phyloP scores from a whole-genome alignment of 1,140 invertebrate genomes.

The Listronotus oregonensis region DNA sequence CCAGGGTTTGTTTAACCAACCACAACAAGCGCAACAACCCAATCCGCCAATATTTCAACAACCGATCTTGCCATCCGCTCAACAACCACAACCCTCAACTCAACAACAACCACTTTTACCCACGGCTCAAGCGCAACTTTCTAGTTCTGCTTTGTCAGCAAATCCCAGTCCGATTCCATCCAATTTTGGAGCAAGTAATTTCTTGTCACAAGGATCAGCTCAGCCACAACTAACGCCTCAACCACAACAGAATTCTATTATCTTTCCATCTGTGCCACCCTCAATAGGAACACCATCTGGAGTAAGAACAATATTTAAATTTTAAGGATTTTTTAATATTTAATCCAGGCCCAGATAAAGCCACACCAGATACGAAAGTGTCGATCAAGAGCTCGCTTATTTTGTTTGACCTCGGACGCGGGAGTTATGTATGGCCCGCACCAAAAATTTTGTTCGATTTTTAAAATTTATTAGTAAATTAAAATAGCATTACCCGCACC shows the following conservation, averaged over 20 bases:
- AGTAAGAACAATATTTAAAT: slow-evolving; percentile 4
- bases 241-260: slow-evolving; percentile 29
- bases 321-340: not conserved
- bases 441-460: no score
- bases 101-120: slow-evolving; percentile 1
- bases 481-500: no score
- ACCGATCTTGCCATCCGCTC: not conserved
- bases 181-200: not conserved
- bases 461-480: no score
- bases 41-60: no score
- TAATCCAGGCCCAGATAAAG: no score
- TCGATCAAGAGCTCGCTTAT: no score
- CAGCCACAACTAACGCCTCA: slow-evolving; percentile 18
- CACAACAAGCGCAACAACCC: no score
- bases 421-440: no score
- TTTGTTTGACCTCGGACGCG: no score
- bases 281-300: slow-evolving; percentile 22
- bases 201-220: not conserved
- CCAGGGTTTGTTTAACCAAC: no score
- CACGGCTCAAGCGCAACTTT: slow-evolving; percentile 12
- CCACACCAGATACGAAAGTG: no score
- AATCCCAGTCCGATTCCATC: not conserved
- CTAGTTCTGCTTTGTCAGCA: slow-evolving; percentile 5
- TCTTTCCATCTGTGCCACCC: slow-evolving; percentile 27
- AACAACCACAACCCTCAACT: slow-evolving; percentile 18